Percentiles rank a stretch among this genome's conserved stretches.
These are phyloP conservation scores for Incurvaria masculella DNA, from an alignment of 2,888 invertebrate species.

Conservation along the genomic window DNA sequence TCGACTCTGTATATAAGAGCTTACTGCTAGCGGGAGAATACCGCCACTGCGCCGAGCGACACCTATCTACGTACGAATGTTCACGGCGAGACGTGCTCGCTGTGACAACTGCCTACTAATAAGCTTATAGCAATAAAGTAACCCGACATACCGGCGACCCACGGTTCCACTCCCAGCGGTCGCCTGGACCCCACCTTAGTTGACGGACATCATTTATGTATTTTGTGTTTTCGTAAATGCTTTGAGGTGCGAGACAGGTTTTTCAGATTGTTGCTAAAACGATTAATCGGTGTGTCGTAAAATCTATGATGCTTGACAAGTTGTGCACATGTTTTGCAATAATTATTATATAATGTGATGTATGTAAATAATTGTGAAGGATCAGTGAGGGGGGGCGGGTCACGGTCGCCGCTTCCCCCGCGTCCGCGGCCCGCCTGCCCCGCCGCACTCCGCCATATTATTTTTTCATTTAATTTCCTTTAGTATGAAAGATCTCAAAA, in stretches of 20 bases:
- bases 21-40: conserved; percentile 44
- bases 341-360: conserved; percentile 40
- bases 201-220: background rate
- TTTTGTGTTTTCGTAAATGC: conserved; percentile 21
- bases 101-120: conserved; percentile 18
- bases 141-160: background rate
- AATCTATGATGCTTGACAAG: conserved; percentile 46
- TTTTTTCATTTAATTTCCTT: conserved; percentile 22
- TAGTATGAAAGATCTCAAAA: background rate
- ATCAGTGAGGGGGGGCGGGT: conserved; percentile 24
- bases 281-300: conserved; percentile 48
- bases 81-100: conserved; percentile 32
- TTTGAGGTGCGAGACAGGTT: conserved; percentile 37
- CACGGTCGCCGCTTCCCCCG: conserved; percentile 28
- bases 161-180: background rate
- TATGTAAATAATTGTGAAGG: conserved; percentile 38
- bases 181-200: background rate
- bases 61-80: conserved; percentile 30
- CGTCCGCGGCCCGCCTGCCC: background rate
- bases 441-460: background rate
- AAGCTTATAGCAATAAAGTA: conserved; percentile 49
- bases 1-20: conserved; percentile 52
- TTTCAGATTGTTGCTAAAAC: conserved; percentile 41
- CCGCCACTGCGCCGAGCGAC: conserved; percentile 47
- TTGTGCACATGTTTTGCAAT: conserved; percentile 54